Base-by-base conservation (phyloP, 2,888 invertebrate genomes). In the Lycophotia porphyrea region DNA sequence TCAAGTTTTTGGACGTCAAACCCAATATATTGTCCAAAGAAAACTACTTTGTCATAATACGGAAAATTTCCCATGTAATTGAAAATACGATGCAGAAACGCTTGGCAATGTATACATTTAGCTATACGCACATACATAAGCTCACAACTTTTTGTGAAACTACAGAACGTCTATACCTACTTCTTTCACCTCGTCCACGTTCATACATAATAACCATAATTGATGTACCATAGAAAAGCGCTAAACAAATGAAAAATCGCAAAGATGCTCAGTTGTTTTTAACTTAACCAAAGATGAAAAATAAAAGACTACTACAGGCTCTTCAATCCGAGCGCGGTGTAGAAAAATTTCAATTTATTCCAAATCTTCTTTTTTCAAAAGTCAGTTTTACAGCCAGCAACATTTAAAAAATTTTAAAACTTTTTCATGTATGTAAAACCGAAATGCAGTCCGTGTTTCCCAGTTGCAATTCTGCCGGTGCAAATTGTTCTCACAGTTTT, bases 341-440 rank as follows among this genome's bases (percentile, higher is more conserved):
- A 49, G 3, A 9, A 24, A 24, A 49, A n/a, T n/a, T n/a, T 52
- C 27, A 27, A 15, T 55, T 27, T n/a, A 39, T 39, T 13, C 39
- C 34, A 36, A 13, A 52, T 18, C 18, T 44, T 65, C 24, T 49
- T 24, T 58, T 78, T 18, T 58, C 21, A 47, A 42, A 39, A 8
- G n/a, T n/a, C n/a, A 52, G 11, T 42, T 18, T 42, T 27, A 34
- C 27, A 34, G 80, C 72, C 72, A 71, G 76, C 61, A 31, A 18
- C 1, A 76, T 55, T 77, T 21, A 31, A n/a, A 9, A 66, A 76
- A 76, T 78, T 47, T 34, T 36, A 9, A 58, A 78, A 60, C 36
- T 52, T 47, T 44, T 76, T 47, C 31, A 15, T 58, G 7, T 47
- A n/a, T 27, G 31, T 34, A 49, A 61, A 75, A 61, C 34, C 9